Percentiles rank a stretch among this genome's conserved stretches.
Evolutionary conservation across 2,888 invertebrate genomes (phyloP).

Genomic region (Drepana falcataria): DNA sequence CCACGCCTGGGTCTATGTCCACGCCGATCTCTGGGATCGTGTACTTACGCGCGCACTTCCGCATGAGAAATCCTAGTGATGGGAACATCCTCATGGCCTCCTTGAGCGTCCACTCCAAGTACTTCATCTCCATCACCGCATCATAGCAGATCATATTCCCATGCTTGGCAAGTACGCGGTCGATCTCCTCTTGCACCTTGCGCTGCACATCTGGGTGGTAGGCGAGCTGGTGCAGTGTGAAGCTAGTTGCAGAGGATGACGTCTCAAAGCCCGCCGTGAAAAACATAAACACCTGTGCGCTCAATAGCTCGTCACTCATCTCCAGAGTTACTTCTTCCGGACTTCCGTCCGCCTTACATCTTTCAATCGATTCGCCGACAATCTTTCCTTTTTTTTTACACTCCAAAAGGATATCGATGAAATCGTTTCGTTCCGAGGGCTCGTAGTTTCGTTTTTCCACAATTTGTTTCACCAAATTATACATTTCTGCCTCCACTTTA

Average conservation of each 20-base stretch:
- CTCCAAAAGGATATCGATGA: conserved; percentile 47
- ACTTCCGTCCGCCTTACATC: conserved; percentile 33
- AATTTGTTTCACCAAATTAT: conserved; percentile 39
- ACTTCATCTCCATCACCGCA: conserved; percentile 47
- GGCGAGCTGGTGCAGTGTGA: conserved; percentile 50
- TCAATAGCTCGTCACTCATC: conserved; percentile 38
- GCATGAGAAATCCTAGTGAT: conserved; percentile 43
- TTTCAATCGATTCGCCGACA: conserved; percentile 42
- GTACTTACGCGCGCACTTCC: conserved; percentile 37
- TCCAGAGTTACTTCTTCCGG: conserved; percentile 31
- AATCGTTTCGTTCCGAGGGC: conserved; percentile 45
- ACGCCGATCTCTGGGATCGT: conserved; percentile 41
- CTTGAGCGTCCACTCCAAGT: conserved; percentile 43
- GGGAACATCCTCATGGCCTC: conserved; percentile 56
- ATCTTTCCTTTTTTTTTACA: conserved; percentile 39
- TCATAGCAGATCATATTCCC: conserved; percentile 41
- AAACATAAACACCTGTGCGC: conserved; percentile 48
- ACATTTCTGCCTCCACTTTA: conserved; percentile 35
- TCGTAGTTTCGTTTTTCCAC: conserved; percentile 39
- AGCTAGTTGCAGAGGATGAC: conserved; percentile 50
- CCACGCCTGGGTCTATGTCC: conserved; percentile 41
- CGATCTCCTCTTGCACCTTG: conserved; percentile 44
- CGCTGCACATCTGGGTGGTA: conserved; percentile 37
- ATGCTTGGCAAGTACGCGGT: conserved; percentile 34
- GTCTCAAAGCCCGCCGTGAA: conserved; percentile 57